These are phyloP conservation scores for Plebejus argus DNA, from an alignment of 2,888 invertebrate genomes.

Conservation along the genomic window DNA sequence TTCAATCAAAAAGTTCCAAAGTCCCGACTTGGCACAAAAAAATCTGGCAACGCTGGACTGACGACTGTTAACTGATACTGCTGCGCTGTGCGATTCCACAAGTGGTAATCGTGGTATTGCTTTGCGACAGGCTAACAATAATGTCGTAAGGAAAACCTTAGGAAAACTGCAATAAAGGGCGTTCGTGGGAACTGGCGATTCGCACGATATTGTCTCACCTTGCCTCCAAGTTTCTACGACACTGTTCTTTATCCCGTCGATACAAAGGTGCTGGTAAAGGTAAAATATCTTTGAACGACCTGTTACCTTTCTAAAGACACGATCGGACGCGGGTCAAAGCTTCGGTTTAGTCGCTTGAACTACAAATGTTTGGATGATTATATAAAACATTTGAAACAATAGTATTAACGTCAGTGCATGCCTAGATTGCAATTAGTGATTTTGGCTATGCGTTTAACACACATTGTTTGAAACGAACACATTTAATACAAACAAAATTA, in stretches of 20 bases:
- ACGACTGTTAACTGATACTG: too few relatives aligned
- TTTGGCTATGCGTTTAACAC: neutral
- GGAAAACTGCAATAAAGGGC: conserved; percentile 14
- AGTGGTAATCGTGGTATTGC: neutral
- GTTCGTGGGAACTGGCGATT: neutral
- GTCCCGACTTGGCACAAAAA: too few relatives aligned
- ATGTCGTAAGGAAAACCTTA: conserved; percentile 13
- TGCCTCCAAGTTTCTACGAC: neutral
- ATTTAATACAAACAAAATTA: too few relatives aligned
- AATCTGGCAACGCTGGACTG: too few relatives aligned
- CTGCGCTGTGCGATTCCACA: too few relatives aligned
- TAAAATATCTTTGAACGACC: neutral
- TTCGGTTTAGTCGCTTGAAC: neutral
- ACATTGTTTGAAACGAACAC: too few relatives aligned
- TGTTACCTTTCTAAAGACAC: conserved; percentile 8
- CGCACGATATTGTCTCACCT: conserved; percentile 1
- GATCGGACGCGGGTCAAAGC: conserved; percentile 15
- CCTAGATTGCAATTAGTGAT: neutral
- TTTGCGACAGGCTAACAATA: neutral
- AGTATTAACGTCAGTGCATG: neutral
- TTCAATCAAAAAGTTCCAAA: too few relatives aligned
- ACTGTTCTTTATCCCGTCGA: neutral
- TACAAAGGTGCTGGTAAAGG: neutral
- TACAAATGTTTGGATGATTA: neutral
- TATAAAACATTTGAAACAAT: neutral